Base-by-base conservation (phyloP, 2,797 vertebrate species). In the Neosalanx taihuensis region DNA sequence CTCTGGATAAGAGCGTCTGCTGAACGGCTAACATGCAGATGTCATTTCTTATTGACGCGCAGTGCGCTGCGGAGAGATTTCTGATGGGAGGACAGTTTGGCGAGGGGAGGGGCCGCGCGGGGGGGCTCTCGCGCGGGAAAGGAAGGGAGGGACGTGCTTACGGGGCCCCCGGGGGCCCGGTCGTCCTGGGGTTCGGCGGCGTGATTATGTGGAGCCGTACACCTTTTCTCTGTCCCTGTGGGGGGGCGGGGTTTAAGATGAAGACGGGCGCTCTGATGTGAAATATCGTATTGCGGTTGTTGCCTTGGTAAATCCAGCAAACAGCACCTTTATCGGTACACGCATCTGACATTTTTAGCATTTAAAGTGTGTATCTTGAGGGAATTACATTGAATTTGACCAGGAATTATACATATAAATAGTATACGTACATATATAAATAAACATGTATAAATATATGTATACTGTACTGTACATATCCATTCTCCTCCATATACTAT, bases 41-140 rank as follows among this genome's bases (percentile, higher is more conserved):
- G n/a, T n/a, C n/a, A 77, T 83, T 83, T 81, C 81, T 74, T 70
- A 73, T 84, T 71, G 78, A 83, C 77, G 80, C 79, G 10, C 37
- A 41, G 51, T 53, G 7, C 15, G 10, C 15, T 51, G 18, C 12
- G 51, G 51, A 15, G 15, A 64, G 72, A 18, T 65, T 23, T 71
- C 18, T 33, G 12, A 41, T 26, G 33, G 51, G 51, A 15, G 51
- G 51, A 4, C 1, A 15, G 51, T 51, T 82, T 9, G 33, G 51
- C 65, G 20, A 49, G 17, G 23, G n/a, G n/a, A 35, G 10, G 26
- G 3, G 64, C 33, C 5, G 46, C 4, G 15, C 35, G n/a, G n/a
- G n/a, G n/a, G n/a, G 1, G 9, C 26, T 20, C 64, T 41, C 23
- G 26, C 10, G 20, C 17, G 41, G 64, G 35, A 13, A 15, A 2